Conservation (phyloP, 2,797 vertebrate genomes). For the Bovichtus variegatus region DNA sequence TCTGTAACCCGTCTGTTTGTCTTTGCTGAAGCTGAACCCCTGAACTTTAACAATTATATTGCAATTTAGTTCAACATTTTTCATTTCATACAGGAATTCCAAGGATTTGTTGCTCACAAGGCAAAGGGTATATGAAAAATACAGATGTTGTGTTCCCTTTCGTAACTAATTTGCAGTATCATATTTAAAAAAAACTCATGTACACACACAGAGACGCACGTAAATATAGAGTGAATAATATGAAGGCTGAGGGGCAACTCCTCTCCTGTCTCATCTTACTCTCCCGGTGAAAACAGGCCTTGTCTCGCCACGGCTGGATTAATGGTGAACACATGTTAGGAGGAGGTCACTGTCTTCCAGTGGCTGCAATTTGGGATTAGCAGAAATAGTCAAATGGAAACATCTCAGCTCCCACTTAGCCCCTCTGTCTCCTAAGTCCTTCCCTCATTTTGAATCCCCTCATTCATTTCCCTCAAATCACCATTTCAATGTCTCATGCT, state of each 20-base stretch:
- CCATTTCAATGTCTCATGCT: slow-evolving; percentile 56
- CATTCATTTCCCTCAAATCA: slow-evolving; percentile 74
- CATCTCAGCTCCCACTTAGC: slow-evolving; percentile 70
- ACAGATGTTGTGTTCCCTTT: slow-evolving; percentile 12
- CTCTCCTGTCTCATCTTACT: slow-evolving; percentile 69
- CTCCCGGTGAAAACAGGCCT: slow-evolving; percentile 67
- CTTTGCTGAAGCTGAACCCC: not conserved
- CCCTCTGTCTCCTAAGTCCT: slow-evolving; percentile 46
- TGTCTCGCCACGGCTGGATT: slow-evolving; percentile 66
- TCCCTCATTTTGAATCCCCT: slow-evolving; percentile 59
- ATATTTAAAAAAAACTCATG: slow-evolving; percentile 17
- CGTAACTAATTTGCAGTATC: not conserved
- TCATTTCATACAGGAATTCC: not conserved
- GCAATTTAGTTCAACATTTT: slow-evolving; percentile 1
- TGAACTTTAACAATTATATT: not conserved
- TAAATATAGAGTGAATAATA: slow-evolving; percentile 64
- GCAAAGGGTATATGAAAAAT: not conserved
- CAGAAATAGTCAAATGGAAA: slow-evolving; percentile 83
- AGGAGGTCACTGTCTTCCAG: slow-evolving; percentile 81
- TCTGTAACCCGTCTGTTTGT: slow-evolving; percentile 17
- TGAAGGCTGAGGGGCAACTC: slow-evolving; percentile 53
- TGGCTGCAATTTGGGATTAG: slow-evolving; percentile 83
- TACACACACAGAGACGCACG: not conserved
- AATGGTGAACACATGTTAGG: slow-evolving; percentile 84
- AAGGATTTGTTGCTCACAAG: slow-evolving; percentile 12